These are phyloP conservation scores for Clarias batrachus DNA, from an alignment of 2,113 vertebrate genomes.

Conservation along the genomic window DNA sequence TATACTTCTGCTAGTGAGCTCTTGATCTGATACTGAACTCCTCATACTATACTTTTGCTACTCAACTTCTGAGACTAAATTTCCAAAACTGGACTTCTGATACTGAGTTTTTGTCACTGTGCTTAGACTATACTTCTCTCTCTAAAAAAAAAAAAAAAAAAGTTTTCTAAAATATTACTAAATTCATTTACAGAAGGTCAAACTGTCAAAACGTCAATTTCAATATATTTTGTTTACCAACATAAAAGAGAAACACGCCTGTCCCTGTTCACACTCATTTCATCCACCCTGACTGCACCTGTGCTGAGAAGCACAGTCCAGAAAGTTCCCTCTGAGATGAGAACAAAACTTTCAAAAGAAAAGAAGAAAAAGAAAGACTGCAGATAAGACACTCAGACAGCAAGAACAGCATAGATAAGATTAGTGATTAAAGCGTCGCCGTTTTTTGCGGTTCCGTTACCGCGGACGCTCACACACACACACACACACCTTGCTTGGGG, in stretches of 20 bases:
- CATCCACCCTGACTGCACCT: neutral
- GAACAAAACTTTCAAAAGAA: neutral
- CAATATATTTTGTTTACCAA: neutral
- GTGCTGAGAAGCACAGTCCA: neutral
- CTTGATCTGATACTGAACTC: no score
- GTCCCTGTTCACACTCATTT: neutral
- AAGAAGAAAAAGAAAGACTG: neutral
- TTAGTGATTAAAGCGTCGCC: neutral
- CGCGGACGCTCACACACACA: no score
- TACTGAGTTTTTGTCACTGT: neutral
- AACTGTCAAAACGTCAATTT: neutral
- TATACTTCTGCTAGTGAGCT: neutral
- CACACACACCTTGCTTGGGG: conserved; percentile 5
- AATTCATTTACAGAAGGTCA: neutral
- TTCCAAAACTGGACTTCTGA: neutral
- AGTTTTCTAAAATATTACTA: neutral
- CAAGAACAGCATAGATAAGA: neutral
- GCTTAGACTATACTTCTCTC: no score
- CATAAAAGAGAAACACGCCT: neutral
- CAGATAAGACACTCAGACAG: neutral
- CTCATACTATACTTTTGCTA: neutral
- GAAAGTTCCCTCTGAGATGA: neutral
- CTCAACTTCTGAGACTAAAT: neutral
- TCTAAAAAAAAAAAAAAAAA: no score
- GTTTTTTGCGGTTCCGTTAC: neutral